Percentiles rank a stretch among this genome's conserved stretches.
Evolutionary conservation across 2,888 invertebrate species (phyloP).

Genomic region (Phlogophora meticulosa): DNA sequence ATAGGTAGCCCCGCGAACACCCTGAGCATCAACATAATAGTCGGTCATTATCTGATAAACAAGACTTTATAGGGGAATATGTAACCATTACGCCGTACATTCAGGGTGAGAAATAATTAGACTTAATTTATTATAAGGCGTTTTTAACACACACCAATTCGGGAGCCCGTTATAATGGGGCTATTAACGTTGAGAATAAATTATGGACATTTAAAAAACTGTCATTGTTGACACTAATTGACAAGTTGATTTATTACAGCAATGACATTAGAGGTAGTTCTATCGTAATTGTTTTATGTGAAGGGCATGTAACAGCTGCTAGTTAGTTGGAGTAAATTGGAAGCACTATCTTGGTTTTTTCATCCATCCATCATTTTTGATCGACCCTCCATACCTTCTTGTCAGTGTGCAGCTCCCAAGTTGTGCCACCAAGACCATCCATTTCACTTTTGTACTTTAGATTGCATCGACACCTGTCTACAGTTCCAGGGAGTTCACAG

Average conservation of each 20-base stretch:
- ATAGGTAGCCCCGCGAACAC: slow-evolving; percentile 19
- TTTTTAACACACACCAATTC: slow-evolving; percentile 54
- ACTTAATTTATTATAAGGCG: slow-evolving; percentile 54
- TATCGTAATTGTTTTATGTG: slow-evolving; percentile 44
- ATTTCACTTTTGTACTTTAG: slow-evolving; percentile 10
- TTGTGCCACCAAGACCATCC: neutral
- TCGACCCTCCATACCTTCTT: slow-evolving; percentile 19
- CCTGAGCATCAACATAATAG: slow-evolving; percentile 40
- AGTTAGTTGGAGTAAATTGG: slow-evolving; percentile 20
- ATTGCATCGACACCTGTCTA: slow-evolving; percentile 20
- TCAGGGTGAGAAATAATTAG: slow-evolving; percentile 63
- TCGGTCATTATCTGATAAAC: slow-evolving; percentile 44
- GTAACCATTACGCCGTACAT: slow-evolving; percentile 22
- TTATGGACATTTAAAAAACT: slow-evolving; percentile 58
- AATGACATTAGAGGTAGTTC: slow-evolving; percentile 46
- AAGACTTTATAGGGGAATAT: slow-evolving; percentile 31
- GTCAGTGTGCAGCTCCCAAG: slow-evolving; percentile 26
- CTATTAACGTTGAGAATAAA: slow-evolving; percentile 53
- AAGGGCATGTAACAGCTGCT: slow-evolving; percentile 50
- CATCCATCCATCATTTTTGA: slow-evolving; percentile 37
- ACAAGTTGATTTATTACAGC: slow-evolving; percentile 62
- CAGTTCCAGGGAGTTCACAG: neutral
- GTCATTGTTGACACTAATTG: slow-evolving; percentile 65
- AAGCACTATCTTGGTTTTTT: slow-evolving; percentile 30
- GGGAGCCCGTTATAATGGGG: slow-evolving; percentile 57